Evolutionary conservation across 2,797 vertebrate genomes (phyloP), one percentile per base, ranked within the genome.

Genomic region (Microctenopoma lineatum): DNA sequence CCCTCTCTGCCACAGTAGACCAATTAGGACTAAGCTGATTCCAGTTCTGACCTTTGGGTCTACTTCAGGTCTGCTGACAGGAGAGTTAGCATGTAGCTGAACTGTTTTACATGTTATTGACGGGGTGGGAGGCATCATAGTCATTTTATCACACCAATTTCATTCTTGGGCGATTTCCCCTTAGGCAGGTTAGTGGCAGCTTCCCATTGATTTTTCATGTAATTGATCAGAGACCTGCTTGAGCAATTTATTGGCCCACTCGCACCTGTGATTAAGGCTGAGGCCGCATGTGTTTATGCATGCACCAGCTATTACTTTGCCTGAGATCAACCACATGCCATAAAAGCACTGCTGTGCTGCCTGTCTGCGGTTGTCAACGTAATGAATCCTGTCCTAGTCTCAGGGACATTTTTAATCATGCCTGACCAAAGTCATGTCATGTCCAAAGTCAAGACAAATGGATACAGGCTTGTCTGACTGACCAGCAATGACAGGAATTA

Each of bases 131-230:
- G 92, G 91, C 92, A 94, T 93, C 91, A 89, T 92, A 88, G 91
- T 93, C 93, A 92, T 93, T 94, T 95, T 94, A 94, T 96, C 94
- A 92, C 89, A 90, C 92, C 51, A 62, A 94, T 96, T 96, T 97
- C 93, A 95, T 95, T 96, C 95, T 94, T 94, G 92, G 92, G 90
- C 95, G 94, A 95, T 96, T 96, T 95, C 94, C 96, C 96, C 94
- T 95, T 90, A 92, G 94, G 95, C 94, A 79, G 87, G 87, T 92
- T 86, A 92, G 92, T 93, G 94, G 93, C 94, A 89, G 85, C 78
- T 95, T 92, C 90, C 75, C 91, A 94, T 94, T 94, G 95, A 94
- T 94, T 96, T 95, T 95, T 95, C 92, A 87, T 90, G 84, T 87
- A 95, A 97, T 96, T 95, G 96, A 97, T 96, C 95, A 95, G 94